phyloP scores from a whole-genome alignment of 2,888 invertebrate species.

The Laspeyria flexula region DNA sequence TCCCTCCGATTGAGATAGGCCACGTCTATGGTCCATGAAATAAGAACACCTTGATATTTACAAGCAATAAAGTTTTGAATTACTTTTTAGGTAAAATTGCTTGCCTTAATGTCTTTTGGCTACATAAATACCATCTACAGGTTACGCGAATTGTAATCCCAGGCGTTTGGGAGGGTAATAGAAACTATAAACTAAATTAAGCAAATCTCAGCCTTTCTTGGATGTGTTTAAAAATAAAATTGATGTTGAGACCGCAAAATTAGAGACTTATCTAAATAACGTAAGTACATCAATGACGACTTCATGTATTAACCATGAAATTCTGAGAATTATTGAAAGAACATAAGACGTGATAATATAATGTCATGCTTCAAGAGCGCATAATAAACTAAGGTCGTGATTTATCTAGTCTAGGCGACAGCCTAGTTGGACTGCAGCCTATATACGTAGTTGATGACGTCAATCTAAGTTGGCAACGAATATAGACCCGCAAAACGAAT shows the following conservation, averaged over 20 bases:
- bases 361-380: conserved; percentile 1
- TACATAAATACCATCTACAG: conserved; percentile 9
- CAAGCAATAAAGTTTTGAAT: conserved; percentile 37
- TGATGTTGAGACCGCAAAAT: too few species aligned
- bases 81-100: conserved; percentile 14
- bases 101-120: conserved; percentile 7
- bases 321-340: background rate
- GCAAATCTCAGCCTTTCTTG: conserved; percentile 8
- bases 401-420: conserved; percentile 43
- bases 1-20: conserved; percentile 74
- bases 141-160: conserved; percentile 19
- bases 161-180: conserved; percentile 13
- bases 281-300: background rate
- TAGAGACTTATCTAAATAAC: background rate
- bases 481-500: conserved; percentile 54
- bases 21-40: conserved; percentile 65
- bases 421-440: conserved; percentile 61
- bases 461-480: conserved; percentile 59
- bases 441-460: conserved; percentile 65
- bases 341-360: background rate
- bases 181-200: conserved; percentile 21
- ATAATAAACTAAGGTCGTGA: conserved; percentile 32
- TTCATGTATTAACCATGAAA: background rate
- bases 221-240: conserved; percentile 2
- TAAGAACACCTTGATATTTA: conserved; percentile 51